Evolutionary conservation across 1,140 invertebrate species (phyloP), one percentile per base, ranked within the genome.

Genomic region (Diorhabda carinulata): DNA sequence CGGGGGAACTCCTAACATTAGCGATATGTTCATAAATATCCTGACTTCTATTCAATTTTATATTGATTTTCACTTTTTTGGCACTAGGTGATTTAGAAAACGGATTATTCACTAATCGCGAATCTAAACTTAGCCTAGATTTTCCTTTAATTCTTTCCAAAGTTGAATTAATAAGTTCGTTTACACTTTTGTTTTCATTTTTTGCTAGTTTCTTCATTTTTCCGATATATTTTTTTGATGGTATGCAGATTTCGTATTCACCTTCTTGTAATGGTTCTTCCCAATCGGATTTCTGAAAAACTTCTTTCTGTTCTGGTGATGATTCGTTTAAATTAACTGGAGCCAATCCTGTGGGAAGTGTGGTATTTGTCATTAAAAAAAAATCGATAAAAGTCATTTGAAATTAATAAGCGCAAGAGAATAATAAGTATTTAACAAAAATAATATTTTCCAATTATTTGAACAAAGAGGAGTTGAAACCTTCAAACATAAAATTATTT

Each of bases 11-110:
- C 68, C 84, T 82, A 3, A 93, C 80, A 76, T 89, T 88, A 40
- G 85, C 83, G 47, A 88, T 84, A 76, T 92, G 92, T 69, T 93
- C 90, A 2, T 87, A 84, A 1, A 88, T 85, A 40, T 85, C 85
- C 74, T 92, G 90, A 47, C 85, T 84, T 10, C 84, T 86, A 75
- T 92, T 92, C 44, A 86, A 83, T 61, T 89, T 86, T 0, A 89
- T 78, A 41, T 86, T 83, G 63, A 91, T 91, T 78, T 88, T 88
- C 0, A 92, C 90, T 68, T 85, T 85, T 58, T 84, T 80, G 8
- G 66, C 60, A 58, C 68, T 71, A 44, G 3, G 41, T 5, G 10
- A 61, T 67, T 63, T 69, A 0, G 67, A 44, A 57, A 72, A 72
- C 8, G 72, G 70, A 56, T 72, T 75, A 62, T 71, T 72, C 4